phyloP scores from a whole-genome alignment of 1,140 invertebrate genomes.

The Himalopsyche phryganea region DNA sequence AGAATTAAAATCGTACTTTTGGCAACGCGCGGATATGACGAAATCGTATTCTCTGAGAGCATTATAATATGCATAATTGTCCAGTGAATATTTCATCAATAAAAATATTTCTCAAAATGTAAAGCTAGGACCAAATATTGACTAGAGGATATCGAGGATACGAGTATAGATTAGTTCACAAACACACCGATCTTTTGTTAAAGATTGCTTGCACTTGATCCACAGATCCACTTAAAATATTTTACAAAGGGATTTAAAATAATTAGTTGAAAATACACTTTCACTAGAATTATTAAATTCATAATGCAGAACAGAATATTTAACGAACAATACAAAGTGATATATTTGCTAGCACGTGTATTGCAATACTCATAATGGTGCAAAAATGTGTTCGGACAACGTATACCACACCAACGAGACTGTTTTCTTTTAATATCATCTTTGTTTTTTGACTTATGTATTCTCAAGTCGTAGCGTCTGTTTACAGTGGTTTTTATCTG shows the following conservation, averaged over 20 bases:
- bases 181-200: background rate
- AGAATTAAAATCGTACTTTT: too few relatives aligned
- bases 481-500: constrained; percentile 1
- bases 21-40: too few relatives aligned
- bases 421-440: background rate
- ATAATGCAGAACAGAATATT: background rate
- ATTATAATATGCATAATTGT: too few relatives aligned
- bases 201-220: background rate
- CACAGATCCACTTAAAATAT: background rate
- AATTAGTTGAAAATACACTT: background rate
- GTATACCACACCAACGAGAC: background rate
- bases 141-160: too few relatives aligned
- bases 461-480: background rate
- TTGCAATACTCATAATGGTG: background rate
- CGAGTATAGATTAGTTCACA: too few relatives aligned
- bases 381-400: background rate
- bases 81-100: too few relatives aligned
- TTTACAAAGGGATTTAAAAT: background rate
- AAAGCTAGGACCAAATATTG: too few relatives aligned
- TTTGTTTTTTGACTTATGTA: constrained; percentile 3
- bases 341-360: background rate
- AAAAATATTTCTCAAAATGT: too few relatives aligned
- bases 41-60: too few relatives aligned
- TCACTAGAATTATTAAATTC: background rate
- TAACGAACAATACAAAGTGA: background rate